Conservation (phyloP, 2,797 vertebrate species). For the Falco concolor region DNA sequence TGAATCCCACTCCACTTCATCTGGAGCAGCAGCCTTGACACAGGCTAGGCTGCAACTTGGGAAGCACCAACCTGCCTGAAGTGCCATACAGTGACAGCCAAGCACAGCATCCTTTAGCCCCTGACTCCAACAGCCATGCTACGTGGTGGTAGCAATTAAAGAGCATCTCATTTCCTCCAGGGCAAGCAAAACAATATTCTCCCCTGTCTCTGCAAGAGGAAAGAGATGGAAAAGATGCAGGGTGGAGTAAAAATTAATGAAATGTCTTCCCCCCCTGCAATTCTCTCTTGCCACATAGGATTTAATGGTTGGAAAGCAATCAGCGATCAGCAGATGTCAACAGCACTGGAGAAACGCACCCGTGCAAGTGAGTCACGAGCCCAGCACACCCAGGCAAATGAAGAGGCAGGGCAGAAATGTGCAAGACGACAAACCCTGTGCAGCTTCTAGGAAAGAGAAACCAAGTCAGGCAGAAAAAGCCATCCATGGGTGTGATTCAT, state of each 20-base stretch:
- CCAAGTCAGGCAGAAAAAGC: neutral
- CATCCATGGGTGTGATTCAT: neutral
- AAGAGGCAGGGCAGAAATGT: neutral
- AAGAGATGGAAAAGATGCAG: neutral
- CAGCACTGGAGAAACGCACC: neutral
- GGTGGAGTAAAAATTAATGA: neutral
- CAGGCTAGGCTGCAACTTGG: neutral
- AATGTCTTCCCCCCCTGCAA: neutral
- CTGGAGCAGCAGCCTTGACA: rapidly evolving
- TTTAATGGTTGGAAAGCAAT: neutral
- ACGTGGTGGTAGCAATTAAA: neutral
- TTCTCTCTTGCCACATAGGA: neutral
- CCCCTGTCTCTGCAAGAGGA: neutral
- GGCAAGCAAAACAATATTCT: neutral
- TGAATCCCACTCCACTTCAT: neutral
- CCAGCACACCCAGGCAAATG: neutral
- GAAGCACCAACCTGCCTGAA: neutral
- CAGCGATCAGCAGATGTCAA: neutral
- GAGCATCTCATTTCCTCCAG: neutral
- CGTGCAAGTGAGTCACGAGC: neutral
- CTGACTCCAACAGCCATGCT: neutral
- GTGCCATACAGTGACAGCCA: neutral
- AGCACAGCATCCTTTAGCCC: neutral
- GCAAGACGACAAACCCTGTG: neutral
- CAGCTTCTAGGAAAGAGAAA: neutral